These are phyloP conservation scores for Ceratosolen solmsi DNA, from an alignment of 1,140 invertebrate genomes.

Conservation along the genomic window DNA sequence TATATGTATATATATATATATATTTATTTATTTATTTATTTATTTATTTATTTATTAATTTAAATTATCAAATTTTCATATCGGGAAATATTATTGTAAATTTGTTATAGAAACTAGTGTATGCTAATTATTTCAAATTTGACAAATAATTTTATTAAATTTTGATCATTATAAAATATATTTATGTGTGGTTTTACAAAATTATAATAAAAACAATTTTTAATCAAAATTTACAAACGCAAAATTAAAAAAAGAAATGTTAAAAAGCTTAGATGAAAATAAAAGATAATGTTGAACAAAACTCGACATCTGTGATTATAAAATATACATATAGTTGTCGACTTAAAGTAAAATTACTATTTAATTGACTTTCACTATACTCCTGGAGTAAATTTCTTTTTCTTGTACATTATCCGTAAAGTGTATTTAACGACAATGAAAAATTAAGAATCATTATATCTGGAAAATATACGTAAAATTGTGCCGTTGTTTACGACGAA, in stretches of 20 bases:
- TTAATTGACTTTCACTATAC: slow-evolving; percentile 2
- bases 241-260: background rate
- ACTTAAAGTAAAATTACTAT: slow-evolving; percentile 1
- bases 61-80: slow-evolving; percentile 15
- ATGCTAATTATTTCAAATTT: slow-evolving; percentile 8
- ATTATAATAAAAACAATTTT: background rate
- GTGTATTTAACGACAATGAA: no score
- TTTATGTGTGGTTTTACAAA: background rate
- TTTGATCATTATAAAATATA: background rate
- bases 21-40: no score
- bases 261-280: background rate
- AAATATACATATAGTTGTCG: slow-evolving; percentile 22
- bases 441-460: no score
- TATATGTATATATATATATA: no score
- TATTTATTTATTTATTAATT: no score
- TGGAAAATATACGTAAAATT: slow-evolving; percentile 38
- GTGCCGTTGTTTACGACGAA: slow-evolving; percentile 28
- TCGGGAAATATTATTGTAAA: background rate
- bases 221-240: slow-evolving; percentile 2
- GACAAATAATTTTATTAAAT: background rate
- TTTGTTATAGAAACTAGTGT: background rate
- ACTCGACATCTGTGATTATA: slow-evolving; percentile 48
- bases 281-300: slow-evolving; percentile 32
- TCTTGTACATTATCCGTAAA: background rate
- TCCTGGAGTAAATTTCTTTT: background rate